phyloP scores from a whole-genome alignment of 2,888 invertebrate species.

The Lochmaea crataegi region DNA sequence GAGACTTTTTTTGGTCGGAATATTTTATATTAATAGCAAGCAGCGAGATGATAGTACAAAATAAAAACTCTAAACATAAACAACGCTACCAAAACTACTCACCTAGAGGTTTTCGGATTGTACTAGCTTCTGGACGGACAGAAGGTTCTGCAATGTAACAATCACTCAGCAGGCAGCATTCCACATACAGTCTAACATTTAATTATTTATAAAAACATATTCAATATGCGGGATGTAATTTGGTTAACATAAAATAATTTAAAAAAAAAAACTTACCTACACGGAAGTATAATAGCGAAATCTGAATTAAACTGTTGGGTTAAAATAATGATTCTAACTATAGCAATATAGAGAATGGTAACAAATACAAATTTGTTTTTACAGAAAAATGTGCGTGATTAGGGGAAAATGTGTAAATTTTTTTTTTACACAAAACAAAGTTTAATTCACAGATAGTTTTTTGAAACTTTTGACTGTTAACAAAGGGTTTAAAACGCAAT shows the following conservation, averaged over 20 bases:
- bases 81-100: conserved; percentile 59
- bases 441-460: too few relatives aligned
- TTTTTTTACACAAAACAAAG: too few relatives aligned
- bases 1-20: too few relatives aligned
- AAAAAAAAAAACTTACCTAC: conserved; percentile 40
- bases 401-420: too few relatives aligned
- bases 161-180: conserved; percentile 65
- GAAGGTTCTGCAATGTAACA: conserved; percentile 63
- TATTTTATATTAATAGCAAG: not conserved
- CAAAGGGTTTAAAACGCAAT: too few relatives aligned
- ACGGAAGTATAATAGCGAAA: conserved; percentile 19
- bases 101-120: conserved; percentile 71
- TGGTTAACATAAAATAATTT: conserved; percentile 36
- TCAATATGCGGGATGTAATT: conserved; percentile 30
- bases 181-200: conserved; percentile 62
- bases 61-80: conserved; percentile 19
- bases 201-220: conserved; percentile 33
- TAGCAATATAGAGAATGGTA: not conserved
- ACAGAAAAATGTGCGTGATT: too few relatives aligned
- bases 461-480: too few relatives aligned
- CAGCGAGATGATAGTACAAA: conserved; percentile 8
- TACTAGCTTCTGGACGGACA: conserved; percentile 57
- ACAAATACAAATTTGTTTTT: too few relatives aligned
- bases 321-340: conserved; percentile 1
- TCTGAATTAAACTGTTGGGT: conserved; percentile 14